phyloP scores from a whole-genome alignment of 2,797 vertebrate genomes.

The Iguana delicatissima region DNA sequence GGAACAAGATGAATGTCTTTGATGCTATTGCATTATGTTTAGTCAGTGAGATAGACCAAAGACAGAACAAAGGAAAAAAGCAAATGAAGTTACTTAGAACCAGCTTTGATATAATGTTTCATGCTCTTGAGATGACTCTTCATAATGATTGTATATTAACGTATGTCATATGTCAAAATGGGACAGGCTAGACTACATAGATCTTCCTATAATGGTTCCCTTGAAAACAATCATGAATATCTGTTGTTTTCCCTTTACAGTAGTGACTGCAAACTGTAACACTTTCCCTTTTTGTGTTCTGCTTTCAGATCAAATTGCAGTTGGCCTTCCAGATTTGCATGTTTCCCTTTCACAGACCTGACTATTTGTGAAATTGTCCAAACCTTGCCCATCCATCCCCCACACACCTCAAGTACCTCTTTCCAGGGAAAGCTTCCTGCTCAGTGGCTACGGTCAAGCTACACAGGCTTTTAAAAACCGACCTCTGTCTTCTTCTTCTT shows the following conservation, averaged over 20 bases:
- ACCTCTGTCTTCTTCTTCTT: no score
- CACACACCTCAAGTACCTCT: no score
- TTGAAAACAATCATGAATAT: no score
- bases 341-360: no score
- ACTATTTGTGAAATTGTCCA: no score
- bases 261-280: background rate
- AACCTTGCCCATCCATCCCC: no score
- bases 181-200: background rate
- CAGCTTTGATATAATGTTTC: slow-evolving; percentile 10
- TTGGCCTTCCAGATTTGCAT: no score
- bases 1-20: slow-evolving; percentile 1
- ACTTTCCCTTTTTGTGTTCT: background rate
- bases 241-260: background rate
- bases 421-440: no score
- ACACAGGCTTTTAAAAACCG: no score
- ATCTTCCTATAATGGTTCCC: background rate
- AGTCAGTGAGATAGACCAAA: slow-evolving; percentile 34
- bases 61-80: slow-evolving; percentile 10
- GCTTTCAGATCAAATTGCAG: background rate
- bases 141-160: background rate
- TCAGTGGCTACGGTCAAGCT: no score
- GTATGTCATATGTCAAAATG: background rate
- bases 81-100: slow-evolving; percentile 4
- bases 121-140: background rate
- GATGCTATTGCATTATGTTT: background rate